These are phyloP conservation scores for Danio albolineatus DNA, from an alignment of 2,797 vertebrate genomes.

Conservation along the genomic window DNA sequence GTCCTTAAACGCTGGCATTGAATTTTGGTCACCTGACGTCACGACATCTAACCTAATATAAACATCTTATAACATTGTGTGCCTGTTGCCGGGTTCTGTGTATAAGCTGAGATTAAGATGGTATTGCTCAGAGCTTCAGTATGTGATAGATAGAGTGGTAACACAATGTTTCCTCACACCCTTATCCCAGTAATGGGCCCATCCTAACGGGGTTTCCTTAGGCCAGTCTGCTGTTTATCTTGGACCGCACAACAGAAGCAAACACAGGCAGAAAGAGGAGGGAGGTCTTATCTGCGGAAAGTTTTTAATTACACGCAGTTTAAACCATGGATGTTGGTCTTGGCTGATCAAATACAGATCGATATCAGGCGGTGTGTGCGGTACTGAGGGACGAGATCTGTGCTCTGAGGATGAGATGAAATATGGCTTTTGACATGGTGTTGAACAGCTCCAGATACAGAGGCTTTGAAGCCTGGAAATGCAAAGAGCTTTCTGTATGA, in stretches of 20 bases:
- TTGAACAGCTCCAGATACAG: conserved; percentile 30
- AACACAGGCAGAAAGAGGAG: conserved; percentile 59
- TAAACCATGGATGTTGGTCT: conserved; percentile 67
- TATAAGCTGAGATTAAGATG: neutral
- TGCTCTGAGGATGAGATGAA: conserved; percentile 16
- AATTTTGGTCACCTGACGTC: too few species aligned
- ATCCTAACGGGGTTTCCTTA: conserved; percentile 52
- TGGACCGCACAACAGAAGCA: conserved; percentile 68
- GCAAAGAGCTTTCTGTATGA: conserved; percentile 6
- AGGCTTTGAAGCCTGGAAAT: conserved; percentile 3
- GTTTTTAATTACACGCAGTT: conserved; percentile 60
- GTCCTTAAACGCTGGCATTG: too few species aligned
- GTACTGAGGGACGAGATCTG: conserved; percentile 4
- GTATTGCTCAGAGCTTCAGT: conserved; percentile 1
- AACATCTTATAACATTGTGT: too few species aligned
- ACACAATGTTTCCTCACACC: conserved; percentile 18
- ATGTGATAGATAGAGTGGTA: conserved; percentile 13
- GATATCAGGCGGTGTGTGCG: conserved; percentile 48
- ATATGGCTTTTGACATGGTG: conserved; percentile 34
- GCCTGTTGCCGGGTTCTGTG: neutral
- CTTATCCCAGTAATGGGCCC: conserved; percentile 43
- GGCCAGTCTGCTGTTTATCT: conserved; percentile 60
- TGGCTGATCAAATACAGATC: conserved; percentile 50
- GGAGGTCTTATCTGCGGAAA: conserved; percentile 63
- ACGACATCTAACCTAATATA: too few species aligned